Evolutionary conservation across 2,113 vertebrate genomes (phyloP), one percentile per base, ranked within the genome.

Genomic region (Dromaius novaehollandiae): DNA sequence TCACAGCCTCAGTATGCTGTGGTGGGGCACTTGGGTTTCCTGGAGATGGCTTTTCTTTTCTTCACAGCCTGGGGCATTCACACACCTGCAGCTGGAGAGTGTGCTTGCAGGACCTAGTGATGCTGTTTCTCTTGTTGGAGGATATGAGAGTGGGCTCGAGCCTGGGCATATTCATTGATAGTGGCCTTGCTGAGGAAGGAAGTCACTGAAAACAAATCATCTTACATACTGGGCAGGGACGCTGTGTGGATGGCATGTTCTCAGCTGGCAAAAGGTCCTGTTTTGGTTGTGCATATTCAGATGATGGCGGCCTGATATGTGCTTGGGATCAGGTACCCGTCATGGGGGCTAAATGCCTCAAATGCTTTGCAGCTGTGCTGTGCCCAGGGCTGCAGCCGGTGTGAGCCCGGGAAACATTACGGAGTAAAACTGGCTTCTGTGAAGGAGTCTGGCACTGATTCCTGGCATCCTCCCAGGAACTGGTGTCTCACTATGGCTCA

Each of bases 201-300:
- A 46, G 16, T 77, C 22, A 53, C 13, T 56, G 42, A 50, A 76
- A 87, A 32, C 7, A 53, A 58, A 2, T 40, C 5, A 9, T 32
- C 9, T 74, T 36, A 6, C 1, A 3, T n/a, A 18, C 8, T n/a
- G 50, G 56, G 7, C 20, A 66, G 48, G 11, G 5, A 2, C 0
- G 0, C 60, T 82, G 38, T 50, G 34, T 88, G 63, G 21, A 11
- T 82, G 17, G 24, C 56, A 10, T 17, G 12, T 65, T 92, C 63
- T 83, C 63, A 73, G 1, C 16, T 5, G 26, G 40, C 21, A 85
- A 46, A 40, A 32, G 7, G 18, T 65, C 55, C 51, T 88, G 6
- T 18, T 90, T 63, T 42, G 17, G 64, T 81, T 48, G 6, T 89
- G 15, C 11, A 0, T 76, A 20, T 56, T 91, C 6, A 1, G 3